A percentile compares a stretch with the other conserved stretches of the same genome.
These are phyloP conservation scores for Portunus trituberculatus DNA, from an alignment of 1,140 invertebrate species.

Conservation along the genomic window DNA sequence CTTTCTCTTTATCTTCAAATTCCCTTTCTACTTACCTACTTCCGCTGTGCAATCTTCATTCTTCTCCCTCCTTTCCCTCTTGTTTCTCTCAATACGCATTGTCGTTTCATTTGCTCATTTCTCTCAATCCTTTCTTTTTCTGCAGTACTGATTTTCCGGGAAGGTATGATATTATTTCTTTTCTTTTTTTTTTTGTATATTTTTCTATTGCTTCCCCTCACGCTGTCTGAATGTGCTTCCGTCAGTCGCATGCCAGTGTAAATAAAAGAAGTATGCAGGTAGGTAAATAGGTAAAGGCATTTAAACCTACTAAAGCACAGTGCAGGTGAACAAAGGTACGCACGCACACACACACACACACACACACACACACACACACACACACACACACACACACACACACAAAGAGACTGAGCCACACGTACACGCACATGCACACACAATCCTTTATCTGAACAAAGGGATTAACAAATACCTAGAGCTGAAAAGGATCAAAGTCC, in stretches of 20 bases:
- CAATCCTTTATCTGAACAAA: background rate
- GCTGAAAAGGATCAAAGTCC: background rate
- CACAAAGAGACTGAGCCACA: background rate
- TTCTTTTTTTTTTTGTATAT: too few species aligned
- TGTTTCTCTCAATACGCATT: too few species aligned
- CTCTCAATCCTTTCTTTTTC: background rate
- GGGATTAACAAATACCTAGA: background rate
- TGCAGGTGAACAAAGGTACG: background rate
- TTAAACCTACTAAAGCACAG: too few species aligned
- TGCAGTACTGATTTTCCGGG: too few species aligned
- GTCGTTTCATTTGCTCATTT: background rate
- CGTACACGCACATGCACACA: background rate
- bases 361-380: constrained; percentile 43
- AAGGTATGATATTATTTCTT: too few species aligned
- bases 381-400: constrained; percentile 36
- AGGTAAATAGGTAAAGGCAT: too few species aligned
- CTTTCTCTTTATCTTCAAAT: too few species aligned
- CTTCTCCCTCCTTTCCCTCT: too few species aligned
- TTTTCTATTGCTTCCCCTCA: background rate
- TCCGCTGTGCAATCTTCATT: too few species aligned
- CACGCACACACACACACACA: constrained; percentile 44
- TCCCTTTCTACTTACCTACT: background rate
- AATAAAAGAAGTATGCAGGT: too few species aligned
- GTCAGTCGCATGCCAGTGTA: too few species aligned
- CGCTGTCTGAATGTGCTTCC: too few species aligned